Base-by-base conservation (phyloP, 2,113 vertebrate species). In the Tupaia chinensis region DNA sequence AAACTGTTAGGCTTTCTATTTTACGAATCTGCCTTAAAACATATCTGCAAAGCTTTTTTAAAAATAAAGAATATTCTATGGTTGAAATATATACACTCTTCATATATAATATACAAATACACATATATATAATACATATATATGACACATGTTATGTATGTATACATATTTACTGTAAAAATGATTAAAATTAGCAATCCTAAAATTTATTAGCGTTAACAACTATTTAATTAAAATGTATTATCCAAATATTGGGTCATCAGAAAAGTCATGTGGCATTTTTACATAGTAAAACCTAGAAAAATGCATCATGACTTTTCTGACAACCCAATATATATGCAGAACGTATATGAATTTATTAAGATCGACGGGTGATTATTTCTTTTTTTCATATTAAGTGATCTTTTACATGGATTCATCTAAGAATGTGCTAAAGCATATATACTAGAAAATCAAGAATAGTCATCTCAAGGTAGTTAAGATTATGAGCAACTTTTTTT, bases 11-110 rank as follows among this genome's bases (percentile, higher is more conserved):
- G 7, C 27, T 94, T 92, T 91, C 34, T 34, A 15, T 70, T 84
- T 78, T 79, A 76, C 87, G 60, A 83, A 54, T 87, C 92, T 81
- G 63, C 11, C 79, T 82, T 77, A 93, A 86, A 86, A 88, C 14
- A 44, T 3, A 63, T 65, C 44, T 65, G 7, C 22, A 0, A 68
- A 92, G 19, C 23, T 88, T 16, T 66, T 22, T 79, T 61, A 66
- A 73, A 65, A 29, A 54, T 56, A 17, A 79, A 89, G 82, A 95
- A 56, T 60, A 61, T 32, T 54, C 6, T 73, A 9, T 78, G n/a
- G 32, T 65, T 73, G 19, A 88, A 87, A 91, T 77, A 60, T 44
- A 27, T 61, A 79, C 63, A 60, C 12, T 44, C 44, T 44, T 44
- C 5, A 44, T 44, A 44, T 44, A 44, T 44, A 44, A 44, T 44